Evolutionary conservation across 2,113 vertebrate genomes (phyloP).

Genomic region (Nannospalax galili): DNA sequence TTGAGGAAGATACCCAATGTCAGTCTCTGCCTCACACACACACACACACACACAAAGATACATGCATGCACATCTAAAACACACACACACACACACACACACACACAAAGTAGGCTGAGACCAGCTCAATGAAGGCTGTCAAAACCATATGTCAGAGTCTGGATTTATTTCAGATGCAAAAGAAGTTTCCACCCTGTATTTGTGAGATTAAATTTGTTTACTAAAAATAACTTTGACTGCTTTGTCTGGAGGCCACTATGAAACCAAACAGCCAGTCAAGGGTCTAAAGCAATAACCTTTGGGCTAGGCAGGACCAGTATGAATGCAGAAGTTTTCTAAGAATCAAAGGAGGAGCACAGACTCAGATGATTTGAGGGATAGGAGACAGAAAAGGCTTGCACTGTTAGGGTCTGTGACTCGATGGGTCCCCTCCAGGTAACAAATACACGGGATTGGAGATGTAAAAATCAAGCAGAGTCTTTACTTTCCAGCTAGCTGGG

Average conservation of each 20-base stretch:
- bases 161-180: not conserved
- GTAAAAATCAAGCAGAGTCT: too few species aligned
- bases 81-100: not conserved
- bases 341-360: too few species aligned
- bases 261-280: too few species aligned
- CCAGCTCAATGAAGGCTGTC: not conserved
- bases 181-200: not conserved
- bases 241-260: too few species aligned
- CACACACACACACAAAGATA: not conserved
- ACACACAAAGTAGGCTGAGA: not conserved
- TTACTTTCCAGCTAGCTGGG: too few species aligned
- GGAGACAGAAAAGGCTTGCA: not conserved
- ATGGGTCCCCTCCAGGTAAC: too few species aligned
- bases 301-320: too few species aligned
- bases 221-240: not conserved
- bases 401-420: too few species aligned
- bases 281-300: too few species aligned
- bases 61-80: not conserved
- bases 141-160: not conserved
- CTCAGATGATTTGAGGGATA: not conserved
- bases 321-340: too few species aligned
- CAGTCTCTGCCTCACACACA: not conserved
- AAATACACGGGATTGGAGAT: too few species aligned
- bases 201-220: not conserved
- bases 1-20: not conserved